Evolutionary conservation across 2,113 vertebrate genomes (phyloP).

Genomic region (Phyllostomus hastatus): DNA sequence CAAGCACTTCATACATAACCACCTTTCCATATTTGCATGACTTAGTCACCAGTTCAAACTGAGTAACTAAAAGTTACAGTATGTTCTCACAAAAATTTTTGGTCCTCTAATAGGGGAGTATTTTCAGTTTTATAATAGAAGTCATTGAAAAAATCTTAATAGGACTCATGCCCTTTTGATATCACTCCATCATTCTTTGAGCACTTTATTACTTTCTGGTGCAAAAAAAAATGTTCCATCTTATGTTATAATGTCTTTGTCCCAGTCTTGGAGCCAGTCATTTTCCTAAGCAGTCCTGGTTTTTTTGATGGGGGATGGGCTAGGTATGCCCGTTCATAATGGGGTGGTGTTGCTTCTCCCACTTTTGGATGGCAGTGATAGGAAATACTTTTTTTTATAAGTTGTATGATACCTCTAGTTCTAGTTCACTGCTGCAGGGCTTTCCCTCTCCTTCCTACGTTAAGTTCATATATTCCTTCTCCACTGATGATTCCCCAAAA

Average conservation of each 20-base stretch:
- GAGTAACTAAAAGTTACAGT: background rate
- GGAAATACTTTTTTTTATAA: background rate
- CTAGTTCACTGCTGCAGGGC: background rate
- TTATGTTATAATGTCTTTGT: background rate
- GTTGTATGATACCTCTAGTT: background rate
- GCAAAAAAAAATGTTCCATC: background rate
- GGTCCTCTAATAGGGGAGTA: background rate
- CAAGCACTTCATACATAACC: background rate
- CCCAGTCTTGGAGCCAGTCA: background rate
- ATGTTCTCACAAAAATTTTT: background rate
- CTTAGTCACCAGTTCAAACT: background rate
- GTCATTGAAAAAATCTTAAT: background rate
- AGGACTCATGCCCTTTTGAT: background rate
- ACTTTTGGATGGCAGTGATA: background rate
- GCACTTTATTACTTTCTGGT: background rate
- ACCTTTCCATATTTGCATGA: background rate
- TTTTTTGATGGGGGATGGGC: background rate
- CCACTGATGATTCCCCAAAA: background rate
- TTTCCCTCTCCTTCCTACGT: background rate
- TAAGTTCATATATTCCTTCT: background rate
- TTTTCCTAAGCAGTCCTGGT: background rate
- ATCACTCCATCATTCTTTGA: background rate
- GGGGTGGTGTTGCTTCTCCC: background rate
- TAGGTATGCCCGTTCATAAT: background rate
- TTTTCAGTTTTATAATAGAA: background rate